Evolutionary conservation across 2,797 vertebrate species (phyloP), one percentile per base, ranked within the genome.

Genomic region (Bufotes viridis): DNA sequence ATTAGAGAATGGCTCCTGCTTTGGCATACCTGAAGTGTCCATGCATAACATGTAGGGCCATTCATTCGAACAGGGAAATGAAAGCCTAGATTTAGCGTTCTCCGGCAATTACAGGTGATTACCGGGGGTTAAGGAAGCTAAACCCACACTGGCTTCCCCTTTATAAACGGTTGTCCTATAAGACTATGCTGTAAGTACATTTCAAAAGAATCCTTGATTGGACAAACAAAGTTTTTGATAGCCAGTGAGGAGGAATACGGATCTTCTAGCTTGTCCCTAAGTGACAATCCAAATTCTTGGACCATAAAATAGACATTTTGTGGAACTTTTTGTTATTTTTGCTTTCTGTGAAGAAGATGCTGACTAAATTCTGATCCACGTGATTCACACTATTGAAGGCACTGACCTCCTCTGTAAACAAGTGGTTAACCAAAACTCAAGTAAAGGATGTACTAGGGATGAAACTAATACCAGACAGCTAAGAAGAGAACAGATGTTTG

Each of bases 401-500:
- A 14, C 10, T 3, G 63, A 61, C 9, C 26, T 51, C 51, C 57
- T 65, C 58, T 29, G 72, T 65, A 78, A 85, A 78, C 60, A 92
- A 89, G 79, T 91, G 90, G 88, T 89, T 89, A 89, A 89, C 58
- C 57, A 74, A 67, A 29, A 29, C 60, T 78, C 61, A 83, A 70
- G 29, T 75, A 78, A 42, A 89, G 53, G 78, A 90, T 86, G 69
- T 26, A 34, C 34, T 26, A 51, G 81, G 34, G 70, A 61, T 86
- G 86, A 87, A 92, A 92, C 20, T 87, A 93, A 91, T 74, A 91
- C 89, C 90, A 79, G 9, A 91, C 91, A 91, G 65, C 70, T 0
- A 0, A 2, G 90, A 92, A 69, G 60, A 60, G 80, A 85, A 58
- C 92, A 94, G 92, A 93, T 93, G 93, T 86, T 87, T 90, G 51